Evolutionary conservation across 2,888 invertebrate species (phyloP).

Genomic region (Sericinus montela): DNA sequence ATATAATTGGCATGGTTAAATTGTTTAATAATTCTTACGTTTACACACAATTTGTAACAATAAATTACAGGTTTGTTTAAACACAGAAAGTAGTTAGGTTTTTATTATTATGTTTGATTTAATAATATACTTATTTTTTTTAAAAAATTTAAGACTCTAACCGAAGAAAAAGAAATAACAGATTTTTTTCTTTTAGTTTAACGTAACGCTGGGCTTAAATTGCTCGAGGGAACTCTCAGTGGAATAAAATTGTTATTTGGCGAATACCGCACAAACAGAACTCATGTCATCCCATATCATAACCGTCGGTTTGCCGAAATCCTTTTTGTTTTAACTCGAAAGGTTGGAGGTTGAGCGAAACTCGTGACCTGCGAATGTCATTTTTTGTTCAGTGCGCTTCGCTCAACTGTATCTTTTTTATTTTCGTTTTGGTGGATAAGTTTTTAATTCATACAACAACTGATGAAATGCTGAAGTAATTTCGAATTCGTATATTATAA

Average conservation of each 20-base stretch:
- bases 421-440: neutral
- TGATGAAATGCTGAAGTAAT: no score
- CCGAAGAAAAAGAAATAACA: no score
- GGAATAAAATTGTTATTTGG: constrained; percentile 28
- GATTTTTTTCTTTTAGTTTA: neutral
- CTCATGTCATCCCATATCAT: constrained; percentile 49
- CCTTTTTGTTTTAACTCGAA: constrained; percentile 27
- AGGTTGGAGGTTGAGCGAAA: constrained; percentile 30
- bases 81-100: no score
- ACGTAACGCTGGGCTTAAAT: neutral
- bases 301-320: constrained; percentile 25
- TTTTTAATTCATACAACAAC: neutral
- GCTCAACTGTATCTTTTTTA: neutral
- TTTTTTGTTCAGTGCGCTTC: constrained; percentile 24
- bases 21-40: no score
- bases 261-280: constrained; percentile 25
- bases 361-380: constrained; percentile 29
- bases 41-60: no score
- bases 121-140: no score
- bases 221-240: neutral
- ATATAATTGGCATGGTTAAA: no score
- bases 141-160: no score
- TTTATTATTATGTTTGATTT: no score
- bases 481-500: no score
- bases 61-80: no score